Conservation (phyloP, 2,113 vertebrate genomes). For the Odontesthes bonariensis region DNA sequence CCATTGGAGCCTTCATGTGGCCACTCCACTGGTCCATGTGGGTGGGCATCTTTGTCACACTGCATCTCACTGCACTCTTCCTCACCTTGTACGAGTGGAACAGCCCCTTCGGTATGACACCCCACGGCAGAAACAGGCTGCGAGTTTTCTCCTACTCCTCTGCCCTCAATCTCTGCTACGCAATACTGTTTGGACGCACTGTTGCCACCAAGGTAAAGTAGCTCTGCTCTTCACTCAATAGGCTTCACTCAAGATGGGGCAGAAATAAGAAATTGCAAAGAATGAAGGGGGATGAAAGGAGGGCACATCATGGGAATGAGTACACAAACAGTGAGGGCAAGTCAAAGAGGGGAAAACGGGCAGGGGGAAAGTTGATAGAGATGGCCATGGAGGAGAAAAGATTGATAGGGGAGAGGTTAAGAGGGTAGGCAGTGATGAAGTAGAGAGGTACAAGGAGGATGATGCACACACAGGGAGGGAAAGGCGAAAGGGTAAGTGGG, state of each 20-base stretch:
- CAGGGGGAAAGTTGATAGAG: conserved; percentile 34
- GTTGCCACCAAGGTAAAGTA: conserved; percentile 90
- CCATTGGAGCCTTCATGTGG: conserved; percentile 97
- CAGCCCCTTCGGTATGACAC: conserved; percentile 96
- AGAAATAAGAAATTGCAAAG: conserved; percentile 22
- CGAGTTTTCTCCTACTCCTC: conserved; percentile 97
- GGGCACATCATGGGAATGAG: conserved; percentile 19
- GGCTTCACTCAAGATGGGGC: conserved; percentile 1
- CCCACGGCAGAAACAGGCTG: conserved; percentile 90
- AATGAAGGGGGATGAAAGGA: not conserved
- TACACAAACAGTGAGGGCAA: conserved; percentile 19
- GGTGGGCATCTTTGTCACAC: conserved; percentile 94
- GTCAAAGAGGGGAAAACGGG: conserved; percentile 2
- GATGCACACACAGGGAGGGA: conserved; percentile 51
- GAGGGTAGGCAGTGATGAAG: conserved; percentile 73
- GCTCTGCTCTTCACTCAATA: conserved; percentile 42
- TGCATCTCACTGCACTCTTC: conserved; percentile 93
- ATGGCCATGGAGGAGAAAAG: conserved; percentile 24
- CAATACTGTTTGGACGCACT: conserved; percentile 95
- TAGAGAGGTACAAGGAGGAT: conserved; percentile 54
- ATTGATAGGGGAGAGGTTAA: conserved; percentile 66
- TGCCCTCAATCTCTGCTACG: conserved; percentile 96
- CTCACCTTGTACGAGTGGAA: conserved; percentile 98
- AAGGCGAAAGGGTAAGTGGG: conserved; percentile 75
- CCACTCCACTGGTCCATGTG: conserved; percentile 98